Evolutionary conservation across 2,797 vertebrate genomes (phyloP), one percentile per base, ranked within the genome.

Genomic region (Clarias pachynema): DNA sequence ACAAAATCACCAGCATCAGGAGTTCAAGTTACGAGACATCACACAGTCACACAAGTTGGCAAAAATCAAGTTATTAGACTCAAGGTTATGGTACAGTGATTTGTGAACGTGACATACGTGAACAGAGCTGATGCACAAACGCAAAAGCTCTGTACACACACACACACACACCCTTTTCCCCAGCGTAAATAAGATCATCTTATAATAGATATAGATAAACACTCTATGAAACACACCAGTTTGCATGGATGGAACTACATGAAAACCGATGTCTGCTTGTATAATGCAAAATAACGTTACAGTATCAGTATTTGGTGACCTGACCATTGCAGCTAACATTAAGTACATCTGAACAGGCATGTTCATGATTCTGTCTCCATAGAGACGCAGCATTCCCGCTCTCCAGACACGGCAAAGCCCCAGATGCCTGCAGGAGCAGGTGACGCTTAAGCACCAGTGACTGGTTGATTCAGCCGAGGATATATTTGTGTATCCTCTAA

Each of bases 111-210:
- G 86, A 87, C 75, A 96, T 93, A 94, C 94, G 95, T 90, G 94
- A 93, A 95, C 92, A 95, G 95, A 95, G 93, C 93, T 91, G 89
- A 93, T 94, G 94, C 94, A 95, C 94, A 94, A 93, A 89, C 94
- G 94, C 26, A 68, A 79, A 53, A 66, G 63, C 91, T 93, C 95
- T 95, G 96, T 31, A 94, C 96, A 95, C 95, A 96, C 93, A 59
- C 85, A 18, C 40, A 44, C 40, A 49, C 49, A 53, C 49, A 53
- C 12, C 34, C 78, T 16, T 57, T 66, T 68, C 93, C 95, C 92
- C 94, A 95, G 95, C 95, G 96, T 96, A 96, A 96, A 96, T 96
- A 81, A 96, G 95, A 96, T 94, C 94, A 95, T 95, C 95, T 91
- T 95, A 96, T 63, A 86, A 96, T 95, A 96, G 94, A 95, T 96